A percentile compares a stretch with the other conserved stretches of the same genome.
Evolutionary conservation across 2,888 invertebrate species (phyloP).

Genomic region (Mythimna vitellina): DNA sequence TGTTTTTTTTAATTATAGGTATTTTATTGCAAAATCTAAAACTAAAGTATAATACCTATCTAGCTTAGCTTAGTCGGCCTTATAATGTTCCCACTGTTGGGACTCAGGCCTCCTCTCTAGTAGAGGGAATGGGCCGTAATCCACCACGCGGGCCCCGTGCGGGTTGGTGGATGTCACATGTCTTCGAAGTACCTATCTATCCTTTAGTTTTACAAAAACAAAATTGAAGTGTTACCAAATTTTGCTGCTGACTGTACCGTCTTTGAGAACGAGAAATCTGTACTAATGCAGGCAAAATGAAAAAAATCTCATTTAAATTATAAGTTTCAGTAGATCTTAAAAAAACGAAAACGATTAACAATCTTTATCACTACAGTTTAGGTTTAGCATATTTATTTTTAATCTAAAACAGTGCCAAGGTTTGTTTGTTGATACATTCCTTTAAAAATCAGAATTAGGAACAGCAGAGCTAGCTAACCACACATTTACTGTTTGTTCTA

Average conservation of each 20-base stretch:
- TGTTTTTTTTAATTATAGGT: background rate
- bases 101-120: too few species aligned
- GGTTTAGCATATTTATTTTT: constrained; percentile 32
- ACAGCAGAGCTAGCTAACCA: constrained; percentile 41
- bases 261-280: background rate
- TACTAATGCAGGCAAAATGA: background rate
- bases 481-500: constrained; percentile 69
- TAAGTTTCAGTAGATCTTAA: background rate
- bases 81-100: too few species aligned
- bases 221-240: background rate
- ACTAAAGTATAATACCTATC: too few species aligned
- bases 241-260: constrained; percentile 18
- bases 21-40: background rate
- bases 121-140: too few species aligned
- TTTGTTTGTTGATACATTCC: constrained; percentile 43
- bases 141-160: too few species aligned
- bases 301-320: background rate
- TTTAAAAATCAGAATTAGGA: constrained; percentile 37
- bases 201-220: too few species aligned
- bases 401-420: constrained; percentile 58
- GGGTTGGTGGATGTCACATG: too few species aligned
- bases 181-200: too few species aligned
- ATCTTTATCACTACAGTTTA: constrained; percentile 36
- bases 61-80: too few species aligned
- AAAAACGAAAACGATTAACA: constrained; percentile 18